These are phyloP conservation scores for Zaprionus lineosus DNA, from an alignment of 2,888 invertebrate genomes.

Conservation along the genomic window DNA sequence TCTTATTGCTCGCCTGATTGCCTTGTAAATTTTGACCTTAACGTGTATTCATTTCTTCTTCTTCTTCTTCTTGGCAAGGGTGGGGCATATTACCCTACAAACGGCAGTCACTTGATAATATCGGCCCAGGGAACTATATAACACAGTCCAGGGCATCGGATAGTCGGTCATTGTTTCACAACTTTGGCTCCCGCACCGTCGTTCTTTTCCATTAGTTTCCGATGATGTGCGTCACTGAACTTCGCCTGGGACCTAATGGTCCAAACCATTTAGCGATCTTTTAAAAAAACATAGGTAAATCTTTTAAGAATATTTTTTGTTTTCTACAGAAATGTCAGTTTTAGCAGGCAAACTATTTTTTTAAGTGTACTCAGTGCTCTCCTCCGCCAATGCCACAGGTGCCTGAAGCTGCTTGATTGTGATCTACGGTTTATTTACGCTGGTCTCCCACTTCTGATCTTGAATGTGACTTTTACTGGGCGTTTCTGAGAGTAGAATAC, in stretches of 20 bases:
- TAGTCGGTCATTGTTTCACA: background rate
- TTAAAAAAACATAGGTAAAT: no score
- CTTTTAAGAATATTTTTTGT: no score
- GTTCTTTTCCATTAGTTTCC: conserved; percentile 1
- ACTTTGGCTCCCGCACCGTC: conserved; percentile 4
- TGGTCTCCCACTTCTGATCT: conserved; percentile 16
- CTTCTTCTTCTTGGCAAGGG: conserved; percentile 39
- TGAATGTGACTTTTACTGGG: conserved; percentile 53
- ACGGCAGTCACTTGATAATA: no score
- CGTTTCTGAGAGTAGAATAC: conserved; percentile 46
- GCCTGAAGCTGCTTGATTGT: no score
- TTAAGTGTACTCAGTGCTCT: no score
- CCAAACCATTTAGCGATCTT: no score
- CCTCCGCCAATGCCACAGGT: conserved; percentile 2
- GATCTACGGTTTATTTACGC: conserved; percentile 20
- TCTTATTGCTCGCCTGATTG: conserved; percentile 48
- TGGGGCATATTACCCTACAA: no score
- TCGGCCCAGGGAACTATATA: no score
- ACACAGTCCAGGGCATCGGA: background rate
- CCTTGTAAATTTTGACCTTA: conserved; percentile 68
- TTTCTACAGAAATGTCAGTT: no score
- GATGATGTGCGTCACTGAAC: conserved; percentile 50
- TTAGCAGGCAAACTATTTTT: no score
- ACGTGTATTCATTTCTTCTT: conserved; percentile 53
- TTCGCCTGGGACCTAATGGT: conserved; percentile 13